Evolutionary conservation across 1,140 invertebrate genomes (phyloP).

Genomic region (Pteromalus puparum): DNA sequence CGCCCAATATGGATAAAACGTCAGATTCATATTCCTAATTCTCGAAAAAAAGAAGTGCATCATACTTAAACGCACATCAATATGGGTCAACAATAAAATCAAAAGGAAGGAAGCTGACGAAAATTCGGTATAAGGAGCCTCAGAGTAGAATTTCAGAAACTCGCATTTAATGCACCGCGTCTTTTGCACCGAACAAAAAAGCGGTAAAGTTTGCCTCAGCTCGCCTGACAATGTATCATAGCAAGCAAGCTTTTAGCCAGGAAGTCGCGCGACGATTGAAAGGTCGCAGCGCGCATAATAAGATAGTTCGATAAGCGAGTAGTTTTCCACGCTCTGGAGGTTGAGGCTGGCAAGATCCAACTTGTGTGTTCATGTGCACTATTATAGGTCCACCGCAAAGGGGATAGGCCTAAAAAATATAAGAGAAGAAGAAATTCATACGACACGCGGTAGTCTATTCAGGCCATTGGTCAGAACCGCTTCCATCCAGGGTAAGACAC

Average conservation of each 20-base stretch:
- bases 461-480: constrained; percentile 68
- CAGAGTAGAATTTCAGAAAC: no score
- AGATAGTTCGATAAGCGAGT: constrained; percentile 19
- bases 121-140: no score
- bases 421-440: constrained; percentile 59
- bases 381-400: background rate
- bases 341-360: background rate
- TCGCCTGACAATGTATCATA: background rate
- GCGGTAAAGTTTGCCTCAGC: no score
- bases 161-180: no score
- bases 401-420: constrained; percentile 26
- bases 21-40: no score
- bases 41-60: no score
- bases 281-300: constrained; percentile 7
- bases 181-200: no score
- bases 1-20: no score
- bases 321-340: constrained; percentile 23
- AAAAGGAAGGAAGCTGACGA: no score
- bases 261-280: background rate
- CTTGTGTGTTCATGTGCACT: constrained; percentile 33
- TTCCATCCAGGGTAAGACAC: constrained; percentile 71
- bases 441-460: constrained; percentile 64
- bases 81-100: no score
- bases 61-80: no score
- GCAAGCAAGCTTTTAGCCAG: constrained; percentile 12